Evolutionary conservation across 2,113 vertebrate genomes (phyloP).

Genomic region (Tachuris rubrigastra): DNA sequence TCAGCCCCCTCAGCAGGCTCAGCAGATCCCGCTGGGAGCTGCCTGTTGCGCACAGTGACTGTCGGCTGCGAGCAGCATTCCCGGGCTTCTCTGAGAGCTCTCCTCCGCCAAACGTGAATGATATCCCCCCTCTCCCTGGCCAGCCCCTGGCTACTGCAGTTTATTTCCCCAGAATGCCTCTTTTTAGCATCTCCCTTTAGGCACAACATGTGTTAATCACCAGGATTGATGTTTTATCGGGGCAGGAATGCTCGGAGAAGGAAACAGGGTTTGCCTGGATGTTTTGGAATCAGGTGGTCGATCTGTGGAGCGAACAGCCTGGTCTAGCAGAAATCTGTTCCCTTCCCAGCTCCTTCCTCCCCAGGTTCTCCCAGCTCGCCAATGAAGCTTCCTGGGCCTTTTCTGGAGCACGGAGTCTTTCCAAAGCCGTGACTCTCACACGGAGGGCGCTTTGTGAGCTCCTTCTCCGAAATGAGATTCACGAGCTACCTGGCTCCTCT

Average conservation of each 20-base stretch:
- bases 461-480: constrained; percentile 9
- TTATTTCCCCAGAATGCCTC: neutral
- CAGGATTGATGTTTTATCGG: neutral
- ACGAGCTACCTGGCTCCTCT: constrained; percentile 31
- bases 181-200: neutral
- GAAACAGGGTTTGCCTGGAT: neutral
- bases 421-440: rapidly evolving
- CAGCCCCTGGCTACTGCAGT: neutral
- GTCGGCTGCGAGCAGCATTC: neutral
- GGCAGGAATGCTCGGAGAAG: neutral
- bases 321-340: neutral
- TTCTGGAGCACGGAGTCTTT: neutral
- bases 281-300: neutral
- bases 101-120: neutral
- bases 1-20: neutral
- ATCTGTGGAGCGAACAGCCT: neutral
- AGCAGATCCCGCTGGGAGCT: neutral
- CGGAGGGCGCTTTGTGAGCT: neutral
- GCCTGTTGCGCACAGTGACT: neutral
- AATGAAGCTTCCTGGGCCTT: rapidly evolving
- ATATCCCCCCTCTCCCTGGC: neutral
- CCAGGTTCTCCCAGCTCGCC: rapidly evolving
- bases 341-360: neutral
- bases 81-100: neutral
- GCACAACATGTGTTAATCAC: neutral